These are phyloP conservation scores for Speoplatyrhinus poulsoni DNA, from an alignment of 2,113 vertebrate species.

Conservation along the genomic window DNA sequence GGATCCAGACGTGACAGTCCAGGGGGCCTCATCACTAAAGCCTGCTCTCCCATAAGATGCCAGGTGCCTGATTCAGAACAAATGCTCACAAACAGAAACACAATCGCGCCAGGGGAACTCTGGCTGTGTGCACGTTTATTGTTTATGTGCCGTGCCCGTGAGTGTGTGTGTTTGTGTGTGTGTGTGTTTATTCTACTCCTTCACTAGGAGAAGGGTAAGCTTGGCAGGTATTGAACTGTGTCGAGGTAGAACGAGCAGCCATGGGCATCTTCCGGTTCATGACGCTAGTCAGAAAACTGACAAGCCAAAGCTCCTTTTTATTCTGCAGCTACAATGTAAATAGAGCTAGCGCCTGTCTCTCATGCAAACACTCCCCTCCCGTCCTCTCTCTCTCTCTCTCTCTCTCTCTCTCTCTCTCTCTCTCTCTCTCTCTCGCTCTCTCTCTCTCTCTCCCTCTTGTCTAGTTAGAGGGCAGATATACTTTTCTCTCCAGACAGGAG, in stretches of 20 bases:
- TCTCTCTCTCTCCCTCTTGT: conserved; percentile 53
- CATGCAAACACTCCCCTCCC: conserved; percentile 48
- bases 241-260: conserved; percentile 66
- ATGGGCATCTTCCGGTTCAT: conserved; percentile 70
- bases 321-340: conserved; percentile 65
- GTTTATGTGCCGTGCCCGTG: neutral
- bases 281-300: conserved; percentile 77
- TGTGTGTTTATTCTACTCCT: conserved; percentile 17
- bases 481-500: conserved; percentile 45
- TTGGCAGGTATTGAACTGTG: conserved; percentile 65
- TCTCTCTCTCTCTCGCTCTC: conserved; percentile 1
- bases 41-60: conserved; percentile 56
- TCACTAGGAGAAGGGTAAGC: conserved; percentile 35
- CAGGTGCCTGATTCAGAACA: conserved; percentile 75
- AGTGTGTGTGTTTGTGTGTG: neutral
- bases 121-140: neutral
- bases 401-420: neutral
- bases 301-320: conserved; percentile 70
- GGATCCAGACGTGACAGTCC: conserved; percentile 76
- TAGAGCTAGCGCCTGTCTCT: conserved; percentile 49
- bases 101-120: conserved; percentile 61
- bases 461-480: conserved; percentile 66
- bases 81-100: conserved; percentile 73
- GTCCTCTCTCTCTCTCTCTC: conserved; percentile 24
- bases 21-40: conserved; percentile 60